Conservation (phyloP, 2,797 vertebrate species). For the Champsocephalus gunnari region DNA sequence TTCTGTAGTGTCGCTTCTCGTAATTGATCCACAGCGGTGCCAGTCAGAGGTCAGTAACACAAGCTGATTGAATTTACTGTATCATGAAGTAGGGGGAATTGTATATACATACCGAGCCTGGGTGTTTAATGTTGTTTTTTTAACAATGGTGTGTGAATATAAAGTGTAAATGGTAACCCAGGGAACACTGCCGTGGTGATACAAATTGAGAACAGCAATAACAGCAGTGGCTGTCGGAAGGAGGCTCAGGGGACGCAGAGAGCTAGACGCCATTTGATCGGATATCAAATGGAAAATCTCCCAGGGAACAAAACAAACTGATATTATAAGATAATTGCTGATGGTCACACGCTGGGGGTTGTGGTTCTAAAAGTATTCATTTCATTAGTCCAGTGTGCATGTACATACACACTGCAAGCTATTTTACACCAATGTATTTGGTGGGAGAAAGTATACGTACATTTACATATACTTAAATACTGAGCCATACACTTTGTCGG, state of each 20-base stretch:
- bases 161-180: conserved; percentile 30
- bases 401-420: not conserved
- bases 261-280: conserved; percentile 29
- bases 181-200: conserved; percentile 28
- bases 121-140: not conserved
- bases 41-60: not conserved
- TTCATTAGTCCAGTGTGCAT: conserved; percentile 26
- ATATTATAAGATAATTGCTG: conserved; percentile 54
- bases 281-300: conserved; percentile 38
- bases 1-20: not conserved
- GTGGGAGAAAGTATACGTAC: no score
- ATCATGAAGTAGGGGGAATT: not conserved
- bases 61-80: not conserved
- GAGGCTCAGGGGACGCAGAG: not conserved
- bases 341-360: conserved; percentile 22
- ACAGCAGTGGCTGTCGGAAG: conserved; percentile 12
- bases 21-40: not conserved
- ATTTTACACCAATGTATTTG: not conserved
- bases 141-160: conserved; percentile 4
- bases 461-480: no score
- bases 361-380: conserved; percentile 29
- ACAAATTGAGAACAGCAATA: conserved; percentile 34
- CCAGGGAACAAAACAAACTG: conserved; percentile 24
- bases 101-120: not conserved
- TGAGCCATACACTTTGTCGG: no score